These are phyloP conservation scores for Liparis tanakae DNA, from an alignment of 2,797 vertebrate genomes.

Conservation along the genomic window DNA sequence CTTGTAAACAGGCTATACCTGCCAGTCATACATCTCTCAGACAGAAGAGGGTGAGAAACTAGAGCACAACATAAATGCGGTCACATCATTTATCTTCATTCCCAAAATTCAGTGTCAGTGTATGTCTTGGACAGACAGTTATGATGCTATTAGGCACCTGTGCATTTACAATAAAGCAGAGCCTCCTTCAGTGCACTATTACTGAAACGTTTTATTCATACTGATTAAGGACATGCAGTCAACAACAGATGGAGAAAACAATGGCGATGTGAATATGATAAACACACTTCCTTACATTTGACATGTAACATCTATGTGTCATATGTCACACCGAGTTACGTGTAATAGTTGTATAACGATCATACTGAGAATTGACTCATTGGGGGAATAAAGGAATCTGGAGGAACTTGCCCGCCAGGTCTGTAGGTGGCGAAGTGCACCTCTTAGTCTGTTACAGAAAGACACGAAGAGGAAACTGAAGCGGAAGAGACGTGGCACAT, in stretches of 20 bases:
- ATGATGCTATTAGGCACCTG: neutral
- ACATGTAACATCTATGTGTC: neutral
- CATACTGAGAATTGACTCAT: neutral
- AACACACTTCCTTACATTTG: neutral
- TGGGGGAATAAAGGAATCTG: neutral
- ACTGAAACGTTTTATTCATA: neutral
- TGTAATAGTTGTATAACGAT: neutral
- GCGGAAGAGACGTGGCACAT: conserved; percentile 82
- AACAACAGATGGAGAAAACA: conserved; percentile 6
- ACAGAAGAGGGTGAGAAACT: neutral
- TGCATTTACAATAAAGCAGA: neutral
- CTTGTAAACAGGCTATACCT: neutral
- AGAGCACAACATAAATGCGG: neutral
- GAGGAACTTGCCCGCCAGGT: neutral
- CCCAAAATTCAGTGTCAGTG: conserved; percentile 3
- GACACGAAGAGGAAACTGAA: conserved; percentile 46
- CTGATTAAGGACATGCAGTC: neutral
- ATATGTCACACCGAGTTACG: neutral
- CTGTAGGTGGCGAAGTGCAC: conserved; percentile 44
- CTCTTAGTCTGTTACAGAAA: neutral
- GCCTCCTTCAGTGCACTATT: neutral
- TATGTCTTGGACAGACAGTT: neutral
- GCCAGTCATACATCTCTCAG: neutral
- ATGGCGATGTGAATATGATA: neutral
- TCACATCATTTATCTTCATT: neutral